phyloP scores from a whole-genome alignment of 2,797 vertebrate species.

The Lophius americanus region DNA sequence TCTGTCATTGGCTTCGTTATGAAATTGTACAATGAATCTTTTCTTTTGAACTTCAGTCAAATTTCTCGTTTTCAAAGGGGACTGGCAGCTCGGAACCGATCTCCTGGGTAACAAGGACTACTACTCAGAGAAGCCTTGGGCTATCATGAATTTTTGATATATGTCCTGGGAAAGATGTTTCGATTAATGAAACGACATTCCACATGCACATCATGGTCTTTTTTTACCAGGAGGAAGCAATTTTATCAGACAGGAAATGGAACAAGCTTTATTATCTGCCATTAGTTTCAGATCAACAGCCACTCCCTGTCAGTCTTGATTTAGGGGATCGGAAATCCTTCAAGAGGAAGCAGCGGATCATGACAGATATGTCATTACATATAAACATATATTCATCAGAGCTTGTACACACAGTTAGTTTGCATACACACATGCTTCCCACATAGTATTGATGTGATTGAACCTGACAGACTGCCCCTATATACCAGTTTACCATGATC shows the following conservation, averaged over 20 bases:
- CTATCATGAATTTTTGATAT: constrained; percentile 7
- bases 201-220: constrained; percentile 20
- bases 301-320: constrained; percentile 42
- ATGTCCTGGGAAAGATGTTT: constrained; percentile 45
- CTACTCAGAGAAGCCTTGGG: not conserved
- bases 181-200: constrained; percentile 41
- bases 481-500: constrained; percentile 36
- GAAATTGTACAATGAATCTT: not conserved
- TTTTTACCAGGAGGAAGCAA: constrained; percentile 37
- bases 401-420: not conserved
- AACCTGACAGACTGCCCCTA: constrained; percentile 38
- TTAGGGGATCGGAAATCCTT: constrained; percentile 37
- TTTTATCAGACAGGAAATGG: constrained; percentile 65
- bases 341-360: constrained; percentile 31
- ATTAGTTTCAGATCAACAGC: constrained; percentile 40
- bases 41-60: constrained; percentile 1
- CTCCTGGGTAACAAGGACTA: constrained; percentile 2
- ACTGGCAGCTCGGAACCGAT: not conserved
- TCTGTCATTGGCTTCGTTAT: not conserved
- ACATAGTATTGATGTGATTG: constrained; percentile 22
- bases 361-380: constrained; percentile 31
- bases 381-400: constrained; percentile 26
- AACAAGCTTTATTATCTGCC: constrained; percentile 53
- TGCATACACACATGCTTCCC: constrained; percentile 14
- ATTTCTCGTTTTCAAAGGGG: not conserved